These are phyloP conservation scores for Tetranychus piercei DNA, from an alignment of 2,888 invertebrate genomes.

Conservation along the genomic window DNA sequence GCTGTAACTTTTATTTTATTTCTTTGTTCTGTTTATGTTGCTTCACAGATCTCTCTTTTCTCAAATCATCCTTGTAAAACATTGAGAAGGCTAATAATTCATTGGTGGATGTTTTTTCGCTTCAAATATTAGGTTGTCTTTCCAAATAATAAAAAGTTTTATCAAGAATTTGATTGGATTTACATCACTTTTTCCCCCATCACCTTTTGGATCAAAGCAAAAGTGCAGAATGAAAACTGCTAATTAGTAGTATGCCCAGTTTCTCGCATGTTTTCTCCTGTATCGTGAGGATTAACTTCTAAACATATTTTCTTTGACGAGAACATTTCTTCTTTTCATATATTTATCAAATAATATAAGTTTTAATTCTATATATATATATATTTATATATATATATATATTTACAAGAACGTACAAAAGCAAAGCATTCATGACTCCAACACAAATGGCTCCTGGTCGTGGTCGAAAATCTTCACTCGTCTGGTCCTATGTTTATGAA, in stretches of 20 bases:
- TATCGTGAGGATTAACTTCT: too few relatives aligned
- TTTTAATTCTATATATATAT: too few relatives aligned
- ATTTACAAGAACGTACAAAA: not conserved
- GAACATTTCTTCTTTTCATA: too few relatives aligned
- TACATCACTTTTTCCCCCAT: too few relatives aligned
- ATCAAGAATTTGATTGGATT: too few relatives aligned
- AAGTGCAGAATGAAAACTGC: too few relatives aligned
- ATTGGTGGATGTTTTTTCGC: not conserved
- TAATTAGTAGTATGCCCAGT: too few relatives aligned
- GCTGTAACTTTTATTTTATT: not conserved
- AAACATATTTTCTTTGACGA: too few relatives aligned
- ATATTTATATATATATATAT: too few relatives aligned
- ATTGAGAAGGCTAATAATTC: not conserved
- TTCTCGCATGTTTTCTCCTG: too few relatives aligned
- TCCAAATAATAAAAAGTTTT: not conserved
- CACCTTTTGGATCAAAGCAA: too few relatives aligned
- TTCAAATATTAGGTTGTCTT: not conserved
- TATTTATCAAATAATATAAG: too few relatives aligned
- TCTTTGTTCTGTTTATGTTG: not conserved
- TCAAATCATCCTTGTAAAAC: not conserved
- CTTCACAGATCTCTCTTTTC: not conserved
- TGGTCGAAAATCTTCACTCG: conserved; percentile 1
- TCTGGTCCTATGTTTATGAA: not conserved
- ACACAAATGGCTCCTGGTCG: not conserved
- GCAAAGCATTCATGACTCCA: not conserved